These are phyloP conservation scores for Parasteatoda lunata DNA, from an alignment of 2,888 invertebrate genomes.

Conservation along the genomic window DNA sequence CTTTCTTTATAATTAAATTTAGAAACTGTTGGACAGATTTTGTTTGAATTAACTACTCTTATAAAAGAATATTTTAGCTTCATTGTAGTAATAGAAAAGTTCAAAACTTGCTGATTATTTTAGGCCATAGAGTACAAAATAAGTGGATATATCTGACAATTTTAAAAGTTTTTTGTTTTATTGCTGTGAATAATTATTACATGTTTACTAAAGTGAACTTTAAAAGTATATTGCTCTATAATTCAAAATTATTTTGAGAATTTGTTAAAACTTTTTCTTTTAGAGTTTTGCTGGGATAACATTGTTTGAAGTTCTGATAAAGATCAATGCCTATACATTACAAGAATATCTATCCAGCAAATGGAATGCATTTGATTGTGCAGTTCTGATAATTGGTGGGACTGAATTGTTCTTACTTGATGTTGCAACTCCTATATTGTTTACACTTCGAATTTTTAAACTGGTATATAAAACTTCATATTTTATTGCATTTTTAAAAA, in stretches of 20 bases:
- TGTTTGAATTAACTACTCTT: too few relatives aligned
- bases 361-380: constrained; percentile 64
- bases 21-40: too few relatives aligned
- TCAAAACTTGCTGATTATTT: too few relatives aligned
- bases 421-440: constrained; percentile 51
- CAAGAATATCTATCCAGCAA: constrained; percentile 47
- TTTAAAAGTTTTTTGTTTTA: not conserved
- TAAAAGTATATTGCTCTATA: not conserved
- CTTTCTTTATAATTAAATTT: too few relatives aligned
- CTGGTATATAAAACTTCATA: constrained; percentile 18
- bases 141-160: too few relatives aligned
- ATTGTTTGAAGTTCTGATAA: constrained; percentile 43
- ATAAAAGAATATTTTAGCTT: too few relatives aligned
- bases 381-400: constrained; percentile 57
- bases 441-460: constrained; percentile 48
- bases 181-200: not conserved
- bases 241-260: not conserved
- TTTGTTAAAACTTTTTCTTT: not conserved
- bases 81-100: too few relatives aligned
- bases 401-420: constrained; percentile 54
- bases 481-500: too few relatives aligned
- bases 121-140: too few relatives aligned
- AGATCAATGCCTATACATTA: constrained; percentile 47
- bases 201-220: not conserved
- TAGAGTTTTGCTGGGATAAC: constrained; percentile 56